phyloP scores from a whole-genome alignment of 2,797 vertebrate genomes.

The Epinephelus awoara region DNA sequence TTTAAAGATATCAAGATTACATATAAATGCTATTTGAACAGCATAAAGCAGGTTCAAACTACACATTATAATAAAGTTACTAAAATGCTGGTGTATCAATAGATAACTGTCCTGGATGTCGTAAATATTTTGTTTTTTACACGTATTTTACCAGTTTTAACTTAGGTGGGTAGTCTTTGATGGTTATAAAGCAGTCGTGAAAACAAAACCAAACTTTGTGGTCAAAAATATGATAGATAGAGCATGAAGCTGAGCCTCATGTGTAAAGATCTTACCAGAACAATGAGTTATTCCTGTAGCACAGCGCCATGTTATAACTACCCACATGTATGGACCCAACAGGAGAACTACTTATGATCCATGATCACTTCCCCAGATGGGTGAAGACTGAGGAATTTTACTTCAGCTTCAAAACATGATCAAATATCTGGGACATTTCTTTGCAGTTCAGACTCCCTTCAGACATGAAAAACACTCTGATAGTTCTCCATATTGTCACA shows the following conservation, averaged over 20 bases:
- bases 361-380: slow-evolving; percentile 61
- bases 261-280: neutral
- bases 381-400: slow-evolving; percentile 54
- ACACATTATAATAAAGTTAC: neutral
- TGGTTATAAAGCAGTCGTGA: neutral
- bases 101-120: neutral
- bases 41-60: neutral
- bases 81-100: neutral
- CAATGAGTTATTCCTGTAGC: neutral
- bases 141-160: neutral
- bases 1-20: neutral
- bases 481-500: neutral
- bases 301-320: neutral
- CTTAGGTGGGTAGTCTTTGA: neutral
- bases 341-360: slow-evolving; percentile 49
- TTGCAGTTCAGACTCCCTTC: slow-evolving; percentile 9
- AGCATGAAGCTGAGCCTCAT: neutral
- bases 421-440: slow-evolving; percentile 40
- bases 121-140: neutral
- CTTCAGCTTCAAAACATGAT: slow-evolving; percentile 52
- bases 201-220: slow-evolving; percentile 16
- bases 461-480: slow-evolving; percentile 17
- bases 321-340: slow-evolving; percentile 15
- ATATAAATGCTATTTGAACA: neutral
- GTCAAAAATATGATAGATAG: neutral